These are phyloP conservation scores for Torymus auratus DNA, from an alignment of 2,888 invertebrate genomes.

Conservation along the genomic window DNA sequence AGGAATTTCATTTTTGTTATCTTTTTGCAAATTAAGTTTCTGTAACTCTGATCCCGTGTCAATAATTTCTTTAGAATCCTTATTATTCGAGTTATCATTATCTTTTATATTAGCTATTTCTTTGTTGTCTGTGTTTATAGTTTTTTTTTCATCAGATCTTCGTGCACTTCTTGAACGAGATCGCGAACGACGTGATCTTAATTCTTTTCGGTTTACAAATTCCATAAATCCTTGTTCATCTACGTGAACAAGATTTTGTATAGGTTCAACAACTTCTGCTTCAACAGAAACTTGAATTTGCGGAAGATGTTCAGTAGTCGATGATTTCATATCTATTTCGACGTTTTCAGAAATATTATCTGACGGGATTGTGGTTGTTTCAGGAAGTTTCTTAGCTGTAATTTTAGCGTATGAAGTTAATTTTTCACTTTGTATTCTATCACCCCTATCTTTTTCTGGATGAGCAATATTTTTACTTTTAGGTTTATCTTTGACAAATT, in stretches of 20 bases:
- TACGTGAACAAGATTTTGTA: conserved; percentile 66
- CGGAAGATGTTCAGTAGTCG: conserved; percentile 48
- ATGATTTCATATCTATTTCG: conserved; percentile 19
- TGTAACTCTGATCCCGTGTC: too few relatives aligned
- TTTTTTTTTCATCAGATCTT: conserved; percentile 45
- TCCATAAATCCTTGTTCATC: conserved; percentile 76
- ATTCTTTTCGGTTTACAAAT: conserved; percentile 76
- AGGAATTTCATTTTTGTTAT: too few relatives aligned
- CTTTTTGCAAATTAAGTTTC: too few relatives aligned
- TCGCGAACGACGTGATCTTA: conserved; percentile 73
- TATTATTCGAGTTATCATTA: too few relatives aligned
- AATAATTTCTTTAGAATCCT: too few relatives aligned
- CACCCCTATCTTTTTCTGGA: not conserved
- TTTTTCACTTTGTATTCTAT: conserved; percentile 45
- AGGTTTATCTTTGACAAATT: not conserved
- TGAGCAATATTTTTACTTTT: too few relatives aligned
- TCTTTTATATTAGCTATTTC: not conserved
- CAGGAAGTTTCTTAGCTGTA: conserved; percentile 64
- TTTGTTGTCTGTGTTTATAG: conserved; percentile 20
- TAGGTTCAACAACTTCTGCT: conserved; percentile 65
- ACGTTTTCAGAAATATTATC: not conserved
- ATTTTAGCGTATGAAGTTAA: conserved; percentile 65
- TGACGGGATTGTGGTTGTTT: conserved; percentile 54
- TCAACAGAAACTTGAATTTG: conserved; percentile 70
- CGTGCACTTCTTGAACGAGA: conserved; percentile 70